These are phyloP conservation scores for Ochlodes sylvanus DNA, from an alignment of 2,888 invertebrate species.

Conservation along the genomic window DNA sequence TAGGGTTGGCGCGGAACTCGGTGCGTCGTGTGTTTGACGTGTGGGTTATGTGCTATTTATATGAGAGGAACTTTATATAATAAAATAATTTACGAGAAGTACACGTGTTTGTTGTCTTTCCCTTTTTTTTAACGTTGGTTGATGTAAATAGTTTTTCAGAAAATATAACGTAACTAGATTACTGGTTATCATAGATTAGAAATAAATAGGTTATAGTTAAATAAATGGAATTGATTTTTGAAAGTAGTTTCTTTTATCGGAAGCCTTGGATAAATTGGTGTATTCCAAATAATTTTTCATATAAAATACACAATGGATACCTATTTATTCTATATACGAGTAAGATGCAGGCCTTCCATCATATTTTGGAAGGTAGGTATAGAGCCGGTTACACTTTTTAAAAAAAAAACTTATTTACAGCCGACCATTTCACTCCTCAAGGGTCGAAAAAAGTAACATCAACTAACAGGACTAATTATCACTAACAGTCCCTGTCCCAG, in stretches of 20 bases:
- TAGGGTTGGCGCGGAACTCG: conserved; percentile 41
- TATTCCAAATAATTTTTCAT: too few species aligned
- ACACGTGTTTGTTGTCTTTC: conserved; percentile 50
- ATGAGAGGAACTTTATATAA: conserved; percentile 83
- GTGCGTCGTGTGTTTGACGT: conserved; percentile 57
- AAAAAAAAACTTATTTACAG: too few species aligned
- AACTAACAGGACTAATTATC: too few species aligned
- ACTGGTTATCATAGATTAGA: background rate
- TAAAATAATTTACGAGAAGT: conserved; percentile 79
- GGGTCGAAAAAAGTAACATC: too few species aligned
- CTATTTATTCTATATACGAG: too few species aligned
- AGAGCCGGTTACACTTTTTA: too few species aligned
- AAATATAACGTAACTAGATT: background rate
- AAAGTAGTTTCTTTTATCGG: conserved; percentile 19
- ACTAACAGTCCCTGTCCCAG: too few species aligned
- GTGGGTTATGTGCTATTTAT: conserved; percentile 85
- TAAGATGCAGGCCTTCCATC: too few species aligned
- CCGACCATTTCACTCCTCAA: too few species aligned
- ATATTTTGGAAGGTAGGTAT: too few species aligned
- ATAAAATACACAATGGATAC: too few species aligned
- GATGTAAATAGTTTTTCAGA: conserved; percentile 50
- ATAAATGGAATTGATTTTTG: conserved; percentile 32
- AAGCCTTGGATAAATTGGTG: background rate
- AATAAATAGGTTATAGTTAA: conserved; percentile 16
- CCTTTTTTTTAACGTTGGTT: conserved; percentile 27